Evolutionary conservation across 2,888 invertebrate genomes (phyloP).

Genomic region (Caprella mutica): DNA sequence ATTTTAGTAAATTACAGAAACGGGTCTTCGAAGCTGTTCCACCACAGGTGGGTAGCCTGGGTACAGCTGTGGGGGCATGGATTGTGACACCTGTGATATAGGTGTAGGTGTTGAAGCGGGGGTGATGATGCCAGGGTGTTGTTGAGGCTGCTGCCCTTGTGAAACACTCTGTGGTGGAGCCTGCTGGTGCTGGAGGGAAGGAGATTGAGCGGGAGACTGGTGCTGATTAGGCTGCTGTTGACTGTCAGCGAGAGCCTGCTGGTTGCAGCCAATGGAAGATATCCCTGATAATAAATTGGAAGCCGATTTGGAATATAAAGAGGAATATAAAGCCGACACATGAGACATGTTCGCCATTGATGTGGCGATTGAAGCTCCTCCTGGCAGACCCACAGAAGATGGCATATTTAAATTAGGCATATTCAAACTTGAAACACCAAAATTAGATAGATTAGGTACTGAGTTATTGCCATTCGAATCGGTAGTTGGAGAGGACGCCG

Average conservation of each 20-base stretch:
- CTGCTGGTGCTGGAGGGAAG: slow-evolving; percentile 45
- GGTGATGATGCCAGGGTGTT: slow-evolving; percentile 4
- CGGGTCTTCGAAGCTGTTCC: slow-evolving; percentile 51
- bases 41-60: slow-evolving; percentile 72
- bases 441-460: not conserved
- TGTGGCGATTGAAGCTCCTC: slow-evolving; percentile 11
- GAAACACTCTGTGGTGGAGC: not conserved
- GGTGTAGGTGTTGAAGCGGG: slow-evolving; percentile 1
- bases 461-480: slow-evolving; percentile 44
- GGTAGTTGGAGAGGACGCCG: slow-evolving; percentile 47
- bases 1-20: slow-evolving; percentile 56
- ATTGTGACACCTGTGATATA: slow-evolving; percentile 12
- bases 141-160: slow-evolving; percentile 4
- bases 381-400: not conserved
- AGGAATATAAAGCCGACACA: slow-evolving; percentile 50
- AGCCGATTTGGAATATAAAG: slow-evolving; percentile 47
- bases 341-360: slow-evolving; percentile 27
- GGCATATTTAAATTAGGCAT: slow-evolving; percentile 11
- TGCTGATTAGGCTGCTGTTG: slow-evolving; percentile 58
- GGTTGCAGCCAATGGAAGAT: slow-evolving; percentile 13
- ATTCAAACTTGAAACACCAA: not conserved
- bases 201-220: slow-evolving; percentile 51
- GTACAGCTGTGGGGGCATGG: slow-evolving; percentile 42
- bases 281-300: slow-evolving; percentile 28
- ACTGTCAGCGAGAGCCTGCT: slow-evolving; percentile 56